These are phyloP conservation scores for Eumacrocentrus americanus DNA, from an alignment of 2,888 invertebrate genomes.

Conservation along the genomic window DNA sequence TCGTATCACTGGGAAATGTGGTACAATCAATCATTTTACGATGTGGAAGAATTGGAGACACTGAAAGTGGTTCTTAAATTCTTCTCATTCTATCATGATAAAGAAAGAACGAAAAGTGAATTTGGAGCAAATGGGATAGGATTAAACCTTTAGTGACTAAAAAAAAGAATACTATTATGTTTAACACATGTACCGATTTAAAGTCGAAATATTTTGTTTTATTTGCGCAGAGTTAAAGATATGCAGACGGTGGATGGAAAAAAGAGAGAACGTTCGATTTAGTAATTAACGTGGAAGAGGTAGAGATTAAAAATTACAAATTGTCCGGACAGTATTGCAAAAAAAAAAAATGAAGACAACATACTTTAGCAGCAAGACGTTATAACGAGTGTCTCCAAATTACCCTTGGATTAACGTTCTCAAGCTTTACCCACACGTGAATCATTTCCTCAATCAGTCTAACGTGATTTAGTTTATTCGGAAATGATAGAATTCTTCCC, in stretches of 20 bases:
- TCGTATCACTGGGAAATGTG: no score
- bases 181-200: constrained; percentile 30
- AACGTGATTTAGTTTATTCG: no score
- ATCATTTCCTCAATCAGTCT: no score
- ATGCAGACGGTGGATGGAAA: constrained; percentile 1
- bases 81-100: background rate
- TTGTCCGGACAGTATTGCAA: constrained; percentile 33
- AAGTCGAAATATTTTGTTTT: constrained; percentile 34
- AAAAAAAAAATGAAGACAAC: background rate
- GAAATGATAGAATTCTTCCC: no score
- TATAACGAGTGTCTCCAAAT: no score
- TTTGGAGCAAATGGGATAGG: constrained; percentile 16
- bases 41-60: no score
- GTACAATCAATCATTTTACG: no score
- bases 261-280: constrained; percentile 13
- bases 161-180: constrained; percentile 38
- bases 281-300: constrained; percentile 26
- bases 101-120: no score
- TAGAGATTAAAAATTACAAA: constrained; percentile 21
- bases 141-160: constrained; percentile 32
- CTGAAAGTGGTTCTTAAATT: no score
- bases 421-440: no score
- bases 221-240: constrained; percentile 16
- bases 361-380: background rate
- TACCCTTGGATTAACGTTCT: no score